Evolutionary conservation across 2,113 vertebrate genomes (phyloP).

Genomic region (Steatornis caripensis): DNA sequence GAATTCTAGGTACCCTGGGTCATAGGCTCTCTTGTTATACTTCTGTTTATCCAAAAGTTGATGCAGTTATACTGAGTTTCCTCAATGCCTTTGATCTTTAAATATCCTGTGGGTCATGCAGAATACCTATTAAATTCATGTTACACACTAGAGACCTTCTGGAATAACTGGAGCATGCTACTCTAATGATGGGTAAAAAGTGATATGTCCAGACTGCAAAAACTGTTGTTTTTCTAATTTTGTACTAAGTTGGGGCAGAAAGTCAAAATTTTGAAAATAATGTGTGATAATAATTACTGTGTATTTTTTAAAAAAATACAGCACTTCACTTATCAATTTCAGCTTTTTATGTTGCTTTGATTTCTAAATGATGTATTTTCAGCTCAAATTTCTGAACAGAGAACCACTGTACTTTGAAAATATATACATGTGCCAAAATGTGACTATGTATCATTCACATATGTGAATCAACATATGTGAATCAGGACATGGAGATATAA

Average conservation of each 20-base stretch:
- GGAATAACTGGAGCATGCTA: background rate
- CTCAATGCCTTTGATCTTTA: too few species aligned
- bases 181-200: background rate
- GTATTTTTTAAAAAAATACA: background rate
- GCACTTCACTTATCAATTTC: background rate
- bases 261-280: background rate
- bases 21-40: too few species aligned
- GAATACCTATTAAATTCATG: background rate
- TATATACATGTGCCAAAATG: background rate
- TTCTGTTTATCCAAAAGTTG: too few species aligned
- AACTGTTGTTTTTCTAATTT: background rate
- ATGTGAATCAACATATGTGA: background rate
- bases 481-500: background rate
- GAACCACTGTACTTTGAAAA: background rate
- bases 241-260: background rate
- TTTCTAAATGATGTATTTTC: background rate
- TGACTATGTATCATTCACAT: background rate
- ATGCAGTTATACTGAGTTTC: too few species aligned
- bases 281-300: background rate
- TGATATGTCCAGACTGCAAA: background rate
- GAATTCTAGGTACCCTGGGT: too few species aligned
- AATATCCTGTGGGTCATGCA: background rate
- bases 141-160: background rate
- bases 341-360: background rate
- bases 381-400: background rate